A percentile compares a stretch with the other conserved stretches of the same genome.
phyloP scores from a whole-genome alignment of 23 tunicate species.

The Trididemnum clinides region DNA sequence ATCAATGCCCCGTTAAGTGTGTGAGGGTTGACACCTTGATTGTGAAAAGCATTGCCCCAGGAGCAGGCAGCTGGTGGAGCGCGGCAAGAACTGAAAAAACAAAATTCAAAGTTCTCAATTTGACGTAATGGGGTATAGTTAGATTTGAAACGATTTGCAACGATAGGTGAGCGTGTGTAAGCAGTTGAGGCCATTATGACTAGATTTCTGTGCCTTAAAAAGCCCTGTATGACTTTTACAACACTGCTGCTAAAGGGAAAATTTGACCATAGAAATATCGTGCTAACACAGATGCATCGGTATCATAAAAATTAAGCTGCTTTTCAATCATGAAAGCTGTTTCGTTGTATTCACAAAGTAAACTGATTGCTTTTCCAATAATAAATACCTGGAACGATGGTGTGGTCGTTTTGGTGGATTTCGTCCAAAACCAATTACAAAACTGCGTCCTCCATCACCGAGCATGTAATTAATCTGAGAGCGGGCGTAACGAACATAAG shows the following conservation, averaged over 20 bases:
- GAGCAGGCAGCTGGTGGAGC: slow-evolving; percentile 74
- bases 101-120: too few species aligned
- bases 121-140: too few species aligned
- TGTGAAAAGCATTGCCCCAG: slow-evolving; percentile 71
- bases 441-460: slow-evolving; percentile 80
- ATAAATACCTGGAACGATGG: slow-evolving; percentile 88
- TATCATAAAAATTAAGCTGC: too few species aligned
- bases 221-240: too few species aligned
- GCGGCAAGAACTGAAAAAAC: slow-evolving; percentile 66
- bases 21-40: slow-evolving; percentile 39
- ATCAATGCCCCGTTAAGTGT: slow-evolving; percentile 87
- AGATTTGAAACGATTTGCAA: too few species aligned
- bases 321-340: neutral
- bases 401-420: slow-evolving; percentile 89
- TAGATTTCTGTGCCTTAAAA: too few species aligned
- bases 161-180: too few species aligned
- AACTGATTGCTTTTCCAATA: neutral
- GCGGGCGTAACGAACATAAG: slow-evolving; percentile 43
- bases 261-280: too few species aligned
- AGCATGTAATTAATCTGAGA: slow-evolving; percentile 82
- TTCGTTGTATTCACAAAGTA: neutral
- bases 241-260: too few species aligned
- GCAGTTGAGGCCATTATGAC: too few species aligned
- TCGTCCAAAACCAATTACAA: slow-evolving; percentile 89
- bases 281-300: too few species aligned